A percentile compares a stretch with the other conserved stretches of the same genome.
These are phyloP conservation scores for Bombus difficillimus DNA, from an alignment of 1,140 invertebrate species.

Conservation along the genomic window DNA sequence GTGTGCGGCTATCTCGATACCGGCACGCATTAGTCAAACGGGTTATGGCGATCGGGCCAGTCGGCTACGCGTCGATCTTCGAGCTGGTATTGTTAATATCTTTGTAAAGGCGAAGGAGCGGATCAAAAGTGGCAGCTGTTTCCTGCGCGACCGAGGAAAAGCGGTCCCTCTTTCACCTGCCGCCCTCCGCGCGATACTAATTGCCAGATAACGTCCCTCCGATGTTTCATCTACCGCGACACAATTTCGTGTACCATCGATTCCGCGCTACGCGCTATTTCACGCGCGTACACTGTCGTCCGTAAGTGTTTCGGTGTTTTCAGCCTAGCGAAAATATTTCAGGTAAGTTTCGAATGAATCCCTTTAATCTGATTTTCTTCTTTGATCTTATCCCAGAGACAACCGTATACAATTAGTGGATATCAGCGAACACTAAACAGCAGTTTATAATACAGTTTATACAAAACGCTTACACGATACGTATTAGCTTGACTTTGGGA, in stretches of 20 bases:
- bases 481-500: too few relatives aligned
- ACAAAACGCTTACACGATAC: too few relatives aligned
- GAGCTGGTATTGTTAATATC: slow-evolving; percentile 12
- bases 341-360: too few relatives aligned
- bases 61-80: background rate
- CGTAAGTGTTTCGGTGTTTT: too few relatives aligned
- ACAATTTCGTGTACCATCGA: slow-evolving; percentile 16
- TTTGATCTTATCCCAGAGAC: too few relatives aligned
- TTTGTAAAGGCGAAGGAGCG: slow-evolving; percentile 4
- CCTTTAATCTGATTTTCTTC: too few relatives aligned
- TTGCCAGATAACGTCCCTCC: slow-evolving; percentile 67
- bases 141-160: slow-evolving; percentile 7
- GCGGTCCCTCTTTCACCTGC: slow-evolving; percentile 23
- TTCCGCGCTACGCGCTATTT: background rate
- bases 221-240: slow-evolving; percentile 43
- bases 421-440: too few relatives aligned
- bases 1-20: slow-evolving; percentile 25
- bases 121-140: slow-evolving; percentile 17
- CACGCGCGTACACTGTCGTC: background rate
- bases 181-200: slow-evolving; percentile 58
- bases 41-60: background rate
- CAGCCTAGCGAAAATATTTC: too few relatives aligned
- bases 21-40: slow-evolving; percentile 4
- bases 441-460: too few relatives aligned
- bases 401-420: too few relatives aligned